Evolutionary conservation across 2,888 invertebrate species (phyloP).

Genomic region (Saturnia pavonia): DNA sequence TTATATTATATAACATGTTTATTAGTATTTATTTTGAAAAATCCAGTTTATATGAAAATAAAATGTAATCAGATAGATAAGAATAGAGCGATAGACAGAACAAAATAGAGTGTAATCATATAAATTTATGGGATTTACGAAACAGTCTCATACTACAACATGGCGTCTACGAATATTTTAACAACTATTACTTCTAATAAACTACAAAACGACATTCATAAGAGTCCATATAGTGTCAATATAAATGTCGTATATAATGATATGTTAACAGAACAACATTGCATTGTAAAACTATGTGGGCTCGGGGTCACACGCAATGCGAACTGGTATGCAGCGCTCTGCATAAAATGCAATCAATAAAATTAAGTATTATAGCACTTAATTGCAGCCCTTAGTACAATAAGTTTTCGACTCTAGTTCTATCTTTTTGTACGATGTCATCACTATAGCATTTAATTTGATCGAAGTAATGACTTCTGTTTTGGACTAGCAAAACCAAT

Average conservation of each 20-base stretch:
- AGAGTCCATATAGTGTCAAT: background rate
- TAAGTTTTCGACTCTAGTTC: background rate
- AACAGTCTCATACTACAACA: background rate
- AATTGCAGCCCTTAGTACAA: background rate
- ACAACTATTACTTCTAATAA: background rate
- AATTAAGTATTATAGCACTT: background rate
- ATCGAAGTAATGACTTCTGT: too few species aligned
- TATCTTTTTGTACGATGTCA: background rate
- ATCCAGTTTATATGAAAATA: too few species aligned
- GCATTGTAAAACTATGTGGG: background rate
- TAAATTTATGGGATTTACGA: background rate
- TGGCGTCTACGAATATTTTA: background rate
- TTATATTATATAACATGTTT: too few species aligned
- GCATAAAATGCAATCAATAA: background rate
- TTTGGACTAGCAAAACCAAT: too few species aligned
- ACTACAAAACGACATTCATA: background rate
- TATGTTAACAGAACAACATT: background rate
- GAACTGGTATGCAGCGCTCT: background rate
- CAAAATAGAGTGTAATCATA: too few species aligned
- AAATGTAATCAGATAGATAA: too few species aligned
- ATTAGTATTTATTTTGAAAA: too few species aligned
- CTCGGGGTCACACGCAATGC: constrained; percentile 6
- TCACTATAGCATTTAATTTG: background rate
- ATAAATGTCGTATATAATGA: background rate
- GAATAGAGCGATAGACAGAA: too few species aligned